A percentile compares a stretch with the other conserved stretches of the same genome.
Conservation (phyloP, 2,797 vertebrate genomes). For the Podargus strigoides region DNA sequence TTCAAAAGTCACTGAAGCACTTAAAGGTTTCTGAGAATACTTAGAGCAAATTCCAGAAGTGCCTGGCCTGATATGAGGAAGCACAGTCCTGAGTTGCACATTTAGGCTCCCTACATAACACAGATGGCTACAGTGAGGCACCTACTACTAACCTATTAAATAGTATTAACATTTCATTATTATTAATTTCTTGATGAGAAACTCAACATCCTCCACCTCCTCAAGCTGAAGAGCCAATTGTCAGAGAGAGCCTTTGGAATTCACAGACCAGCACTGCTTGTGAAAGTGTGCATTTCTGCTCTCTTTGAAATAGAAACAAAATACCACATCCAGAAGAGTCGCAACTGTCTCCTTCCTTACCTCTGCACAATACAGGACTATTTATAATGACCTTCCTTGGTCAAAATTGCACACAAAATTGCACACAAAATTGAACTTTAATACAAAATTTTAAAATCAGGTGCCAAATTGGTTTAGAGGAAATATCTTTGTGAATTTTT, state of each 20-base stretch:
- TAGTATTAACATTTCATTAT: not conserved
- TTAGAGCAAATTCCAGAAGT: not conserved
- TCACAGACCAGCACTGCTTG: not conserved
- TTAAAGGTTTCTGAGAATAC: not conserved
- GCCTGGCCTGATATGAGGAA: not conserved
- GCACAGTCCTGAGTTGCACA: not conserved
- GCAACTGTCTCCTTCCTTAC: not conserved
- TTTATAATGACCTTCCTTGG: not conserved
- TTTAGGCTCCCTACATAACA: not conserved
- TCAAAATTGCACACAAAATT: not conserved
- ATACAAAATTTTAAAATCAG: not conserved
- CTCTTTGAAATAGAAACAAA: not conserved
- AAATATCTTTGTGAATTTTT: not conserved
- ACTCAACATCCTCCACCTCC: not conserved
- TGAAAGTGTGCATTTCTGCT: not conserved
- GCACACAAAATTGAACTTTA: not conserved
- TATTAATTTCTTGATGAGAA: not conserved
- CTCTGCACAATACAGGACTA: accelerated
- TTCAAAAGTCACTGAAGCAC: not conserved
- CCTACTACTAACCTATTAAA: not conserved
- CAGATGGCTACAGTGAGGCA: not conserved
- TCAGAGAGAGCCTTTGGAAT: not conserved
- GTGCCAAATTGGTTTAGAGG: not conserved
- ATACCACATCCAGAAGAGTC: not conserved
- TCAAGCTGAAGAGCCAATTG: not conserved